A percentile compares a stretch with the other conserved stretches of the same genome.
phyloP scores from a whole-genome alignment of 2,888 invertebrate species.

The Trilocha varians region DNA sequence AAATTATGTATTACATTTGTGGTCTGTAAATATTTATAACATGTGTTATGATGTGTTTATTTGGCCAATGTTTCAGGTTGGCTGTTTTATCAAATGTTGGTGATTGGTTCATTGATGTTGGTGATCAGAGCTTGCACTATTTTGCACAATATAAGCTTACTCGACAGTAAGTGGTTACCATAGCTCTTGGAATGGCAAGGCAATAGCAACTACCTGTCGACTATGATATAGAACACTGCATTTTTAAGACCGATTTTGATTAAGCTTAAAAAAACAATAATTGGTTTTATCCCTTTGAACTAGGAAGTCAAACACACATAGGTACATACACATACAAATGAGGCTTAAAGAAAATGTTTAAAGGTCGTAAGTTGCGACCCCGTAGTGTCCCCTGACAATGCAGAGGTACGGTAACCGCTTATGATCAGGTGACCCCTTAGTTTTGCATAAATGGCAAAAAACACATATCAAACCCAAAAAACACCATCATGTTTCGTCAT shows the following conservation, averaged over 20 bases:
- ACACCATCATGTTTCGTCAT: background rate
- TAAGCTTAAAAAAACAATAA: background rate
- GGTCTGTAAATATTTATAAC: background rate
- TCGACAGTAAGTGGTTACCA: too few relatives aligned
- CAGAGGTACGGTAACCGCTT: background rate
- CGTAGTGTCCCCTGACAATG: background rate
- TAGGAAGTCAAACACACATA: too few relatives aligned
- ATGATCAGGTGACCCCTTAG: background rate
- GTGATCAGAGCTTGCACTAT: too few relatives aligned
- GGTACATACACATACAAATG: too few relatives aligned
- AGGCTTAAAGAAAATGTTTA: too few relatives aligned
- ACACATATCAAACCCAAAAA: background rate
- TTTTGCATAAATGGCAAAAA: background rate
- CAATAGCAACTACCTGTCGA: background rate
- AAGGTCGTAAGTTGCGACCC: too few relatives aligned
- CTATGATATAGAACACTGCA: background rate
- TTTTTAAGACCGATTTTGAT: too few relatives aligned
- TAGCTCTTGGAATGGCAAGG: background rate
- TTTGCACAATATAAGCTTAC: too few relatives aligned
- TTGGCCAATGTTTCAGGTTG: background rate
- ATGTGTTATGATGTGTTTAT: background rate
- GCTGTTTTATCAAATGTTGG: background rate
- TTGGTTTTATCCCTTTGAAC: background rate
- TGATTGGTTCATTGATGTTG: too few relatives aligned
- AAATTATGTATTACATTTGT: slow-evolving; percentile 12